Conservation (phyloP, 1,140 invertebrate species). For the Eumaeus atala region DNA sequence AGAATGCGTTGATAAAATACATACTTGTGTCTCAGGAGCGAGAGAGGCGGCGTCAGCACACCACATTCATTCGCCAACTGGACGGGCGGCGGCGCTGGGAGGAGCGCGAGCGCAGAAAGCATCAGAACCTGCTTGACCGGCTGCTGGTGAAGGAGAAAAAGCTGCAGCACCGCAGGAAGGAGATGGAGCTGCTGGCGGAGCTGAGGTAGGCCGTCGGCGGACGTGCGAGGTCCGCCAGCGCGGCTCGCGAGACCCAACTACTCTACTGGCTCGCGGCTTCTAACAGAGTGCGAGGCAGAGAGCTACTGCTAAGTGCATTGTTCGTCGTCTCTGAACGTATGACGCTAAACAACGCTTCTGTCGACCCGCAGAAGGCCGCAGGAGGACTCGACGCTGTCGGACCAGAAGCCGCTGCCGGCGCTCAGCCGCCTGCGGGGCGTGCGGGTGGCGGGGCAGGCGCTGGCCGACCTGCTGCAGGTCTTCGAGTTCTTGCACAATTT, state of each 20-base stretch:
- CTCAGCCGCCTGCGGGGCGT: conserved; percentile 88
- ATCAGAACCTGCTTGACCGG: conserved; percentile 82
- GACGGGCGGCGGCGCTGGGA: conserved; percentile 90
- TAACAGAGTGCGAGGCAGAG: no score
- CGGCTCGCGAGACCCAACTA: no score
- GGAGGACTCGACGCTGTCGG: conserved; percentile 87
- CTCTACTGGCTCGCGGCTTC: no score
- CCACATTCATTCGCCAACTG: conserved; percentile 89
- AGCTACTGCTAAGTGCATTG: no score
- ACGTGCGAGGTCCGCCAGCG: no score
- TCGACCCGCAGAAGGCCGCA: conserved; percentile 82
- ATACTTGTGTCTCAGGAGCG: no score
- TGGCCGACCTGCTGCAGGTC: conserved; percentile 93
- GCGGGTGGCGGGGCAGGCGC: conserved; percentile 88
- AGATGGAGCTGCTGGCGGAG: conserved; percentile 89
- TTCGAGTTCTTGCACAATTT: conserved; percentile 97
- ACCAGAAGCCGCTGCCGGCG: conserved; percentile 83
- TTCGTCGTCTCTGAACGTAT: no score
- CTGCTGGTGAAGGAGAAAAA: conserved; percentile 87
- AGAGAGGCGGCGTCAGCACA: conserved; percentile 92
- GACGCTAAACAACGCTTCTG: no score
- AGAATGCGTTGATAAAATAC: no score
- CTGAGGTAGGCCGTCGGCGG: conserved; percentile 64
- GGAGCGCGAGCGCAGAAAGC: conserved; percentile 88
- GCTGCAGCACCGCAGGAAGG: conserved; percentile 86